Evolutionary conservation across 2,113 vertebrate species (phyloP).

Genomic region (Corythoichthys intestinalis): DNA sequence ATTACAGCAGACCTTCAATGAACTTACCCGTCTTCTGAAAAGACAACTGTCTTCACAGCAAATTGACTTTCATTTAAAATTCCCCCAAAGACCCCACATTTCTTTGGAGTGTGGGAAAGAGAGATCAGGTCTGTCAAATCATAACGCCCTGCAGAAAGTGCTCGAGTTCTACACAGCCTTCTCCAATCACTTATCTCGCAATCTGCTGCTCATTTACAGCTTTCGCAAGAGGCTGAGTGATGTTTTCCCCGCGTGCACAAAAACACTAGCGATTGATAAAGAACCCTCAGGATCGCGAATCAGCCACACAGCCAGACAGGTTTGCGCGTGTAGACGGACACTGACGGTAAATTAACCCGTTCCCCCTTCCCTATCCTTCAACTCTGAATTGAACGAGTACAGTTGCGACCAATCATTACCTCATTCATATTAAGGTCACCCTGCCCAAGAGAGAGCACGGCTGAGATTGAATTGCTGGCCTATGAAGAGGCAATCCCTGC

Average conservation of each 20-base stretch:
- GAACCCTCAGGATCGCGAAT: background rate
- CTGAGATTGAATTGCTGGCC: no score
- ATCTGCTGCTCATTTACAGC: constrained; percentile 97
- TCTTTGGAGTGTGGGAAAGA: no score
- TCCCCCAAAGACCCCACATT: no score
- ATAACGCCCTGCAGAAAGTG: constrained; percentile 96
- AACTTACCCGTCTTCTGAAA: no score
- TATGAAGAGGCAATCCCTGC: no score
- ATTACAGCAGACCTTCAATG: no score
- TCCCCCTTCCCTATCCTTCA: constrained; percentile 13
- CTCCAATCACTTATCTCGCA: constrained; percentile 96
- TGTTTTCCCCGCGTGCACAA: background rate
- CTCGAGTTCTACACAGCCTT: constrained; percentile 98
- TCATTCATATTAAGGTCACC: constrained; percentile 37
- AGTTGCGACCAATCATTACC: constrained; percentile 43
- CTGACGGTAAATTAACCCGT: constrained; percentile 15
- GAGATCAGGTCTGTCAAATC: no score
- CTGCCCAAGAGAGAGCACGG: constrained; percentile 33
- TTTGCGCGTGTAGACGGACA: background rate
- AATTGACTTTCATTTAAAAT: no score
- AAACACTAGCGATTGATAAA: background rate
- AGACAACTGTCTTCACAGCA: no score
- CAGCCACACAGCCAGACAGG: background rate
- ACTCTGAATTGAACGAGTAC: constrained; percentile 29
- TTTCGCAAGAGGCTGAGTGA: constrained; percentile 88